These are phyloP conservation scores for Drymonia ruficornis DNA, from an alignment of 2,888 invertebrate species.

Conservation along the genomic window DNA sequence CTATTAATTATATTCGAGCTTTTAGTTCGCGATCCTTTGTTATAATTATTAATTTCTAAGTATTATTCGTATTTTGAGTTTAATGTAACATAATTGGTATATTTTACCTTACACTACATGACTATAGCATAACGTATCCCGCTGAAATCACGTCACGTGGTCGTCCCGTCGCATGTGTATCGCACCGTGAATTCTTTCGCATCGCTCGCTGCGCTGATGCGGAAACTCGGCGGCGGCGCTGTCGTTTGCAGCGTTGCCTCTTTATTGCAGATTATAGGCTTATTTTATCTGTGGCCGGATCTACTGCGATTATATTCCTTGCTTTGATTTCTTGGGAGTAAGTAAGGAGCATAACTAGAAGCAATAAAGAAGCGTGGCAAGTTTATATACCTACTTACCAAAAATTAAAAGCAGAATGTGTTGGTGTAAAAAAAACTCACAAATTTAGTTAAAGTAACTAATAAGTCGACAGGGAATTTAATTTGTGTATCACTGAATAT, in stretches of 20 bases:
- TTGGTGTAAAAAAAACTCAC: no score
- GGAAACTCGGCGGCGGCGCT: background rate
- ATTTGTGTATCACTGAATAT: no score
- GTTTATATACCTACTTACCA: no score
- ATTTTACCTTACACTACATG: background rate
- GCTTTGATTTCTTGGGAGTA: background rate
- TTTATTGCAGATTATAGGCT: slow-evolving; percentile 4
- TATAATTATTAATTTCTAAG: no score
- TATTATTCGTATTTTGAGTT: no score
- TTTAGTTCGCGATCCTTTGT: no score
- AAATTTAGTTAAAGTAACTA: no score
- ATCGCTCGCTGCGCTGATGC: slow-evolving; percentile 1
- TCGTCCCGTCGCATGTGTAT: background rate
- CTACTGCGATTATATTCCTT: background rate
- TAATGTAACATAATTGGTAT: no score
- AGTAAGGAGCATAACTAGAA: background rate
- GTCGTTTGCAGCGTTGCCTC: slow-evolving; percentile 2
- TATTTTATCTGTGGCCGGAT: background rate
- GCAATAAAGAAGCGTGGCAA: no score
- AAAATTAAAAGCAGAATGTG: no score
- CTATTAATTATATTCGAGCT: no score
- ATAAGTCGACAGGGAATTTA: no score
- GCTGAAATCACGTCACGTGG: background rate
- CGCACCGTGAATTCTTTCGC: background rate
- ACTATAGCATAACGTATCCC: background rate